A percentile compares a stretch with the other conserved stretches of the same genome.
These are phyloP conservation scores for Uromys caudimaculatus DNA, from an alignment of 2,797 vertebrate species.

Conservation along the genomic window DNA sequence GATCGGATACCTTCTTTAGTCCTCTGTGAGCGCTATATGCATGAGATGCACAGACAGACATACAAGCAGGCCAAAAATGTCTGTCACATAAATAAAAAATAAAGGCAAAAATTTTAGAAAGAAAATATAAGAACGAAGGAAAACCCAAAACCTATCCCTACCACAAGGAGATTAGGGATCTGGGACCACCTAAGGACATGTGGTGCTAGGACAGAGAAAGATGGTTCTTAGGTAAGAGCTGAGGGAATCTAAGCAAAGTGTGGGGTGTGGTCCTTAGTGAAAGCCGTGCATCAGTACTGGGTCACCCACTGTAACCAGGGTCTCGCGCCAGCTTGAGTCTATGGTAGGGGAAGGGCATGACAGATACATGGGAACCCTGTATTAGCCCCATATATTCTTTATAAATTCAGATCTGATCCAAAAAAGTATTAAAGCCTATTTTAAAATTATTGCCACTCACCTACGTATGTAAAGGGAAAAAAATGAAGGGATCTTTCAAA, in stretches of 20 bases:
- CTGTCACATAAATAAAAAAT: not conserved
- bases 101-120: not conserved
- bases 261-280: not conserved
- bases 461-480: not conserved
- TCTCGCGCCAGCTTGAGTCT: not conserved
- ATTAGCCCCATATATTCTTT: not conserved
- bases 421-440: constrained; percentile 5
- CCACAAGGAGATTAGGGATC: not conserved
- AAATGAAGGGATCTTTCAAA: not conserved
- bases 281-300: accelerated
- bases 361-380: not conserved
- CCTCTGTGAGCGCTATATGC: not conserved
- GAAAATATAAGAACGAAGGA: not conserved
- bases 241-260: not conserved
- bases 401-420: not conserved
- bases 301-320: not conserved
- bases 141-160: not conserved
- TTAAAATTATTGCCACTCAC: constrained; percentile 2
- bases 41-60: not conserved
- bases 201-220: not conserved
- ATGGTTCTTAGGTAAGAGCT: not conserved
- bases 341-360: not conserved
- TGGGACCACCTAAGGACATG: not conserved
- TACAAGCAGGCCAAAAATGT: not conserved
- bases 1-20: not conserved